Percentiles rank a stretch among this genome's conserved stretches.
These are phyloP conservation scores for Diplodus puntazzo DNA, from an alignment of 2,797 vertebrate species.

Conservation along the genomic window DNA sequence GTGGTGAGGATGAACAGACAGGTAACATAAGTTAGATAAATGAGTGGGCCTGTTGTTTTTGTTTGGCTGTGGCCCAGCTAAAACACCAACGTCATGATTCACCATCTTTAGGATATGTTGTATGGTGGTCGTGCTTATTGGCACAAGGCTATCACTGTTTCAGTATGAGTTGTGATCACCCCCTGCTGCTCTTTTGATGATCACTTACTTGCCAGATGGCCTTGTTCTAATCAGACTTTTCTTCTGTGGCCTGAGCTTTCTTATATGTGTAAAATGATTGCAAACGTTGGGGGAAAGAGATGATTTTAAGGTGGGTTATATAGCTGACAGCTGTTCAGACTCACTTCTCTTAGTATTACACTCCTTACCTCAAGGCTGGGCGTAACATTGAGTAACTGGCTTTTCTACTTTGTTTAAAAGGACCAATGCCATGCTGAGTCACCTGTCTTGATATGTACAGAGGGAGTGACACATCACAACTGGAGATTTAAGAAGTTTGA, in stretches of 20 bases:
- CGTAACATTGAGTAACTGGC: conserved; percentile 39
- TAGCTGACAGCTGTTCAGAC: not conserved
- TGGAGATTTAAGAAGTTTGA: conserved; percentile 19
- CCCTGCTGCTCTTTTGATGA: not conserved
- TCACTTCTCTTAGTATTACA: conserved; percentile 12
- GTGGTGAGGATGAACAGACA: not conserved
- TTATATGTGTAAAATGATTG: not conserved
- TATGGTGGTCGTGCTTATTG: not conserved
- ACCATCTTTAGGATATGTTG: not conserved
- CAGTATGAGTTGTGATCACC: not conserved
- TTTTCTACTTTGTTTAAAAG: conserved; percentile 41
- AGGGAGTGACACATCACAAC: conserved; percentile 45
- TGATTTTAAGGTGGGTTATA: not conserved
- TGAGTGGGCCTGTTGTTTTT: conserved; percentile 26
- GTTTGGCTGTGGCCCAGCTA: conserved; percentile 13
- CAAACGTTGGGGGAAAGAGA: not conserved
- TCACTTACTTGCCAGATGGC: not conserved
- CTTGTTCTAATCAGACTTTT: not conserved
- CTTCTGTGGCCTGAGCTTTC: not conserved
- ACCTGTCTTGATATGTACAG: conserved; percentile 52
- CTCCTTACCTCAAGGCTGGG: conserved; percentile 34
- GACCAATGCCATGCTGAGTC: conserved; percentile 70
- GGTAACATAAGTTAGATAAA: not conserved
- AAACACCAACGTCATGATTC: not conserved
- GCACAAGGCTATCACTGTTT: not conserved